phyloP scores from a whole-genome alignment of 2,113 vertebrate genomes.

The Trinectes maculatus region DNA sequence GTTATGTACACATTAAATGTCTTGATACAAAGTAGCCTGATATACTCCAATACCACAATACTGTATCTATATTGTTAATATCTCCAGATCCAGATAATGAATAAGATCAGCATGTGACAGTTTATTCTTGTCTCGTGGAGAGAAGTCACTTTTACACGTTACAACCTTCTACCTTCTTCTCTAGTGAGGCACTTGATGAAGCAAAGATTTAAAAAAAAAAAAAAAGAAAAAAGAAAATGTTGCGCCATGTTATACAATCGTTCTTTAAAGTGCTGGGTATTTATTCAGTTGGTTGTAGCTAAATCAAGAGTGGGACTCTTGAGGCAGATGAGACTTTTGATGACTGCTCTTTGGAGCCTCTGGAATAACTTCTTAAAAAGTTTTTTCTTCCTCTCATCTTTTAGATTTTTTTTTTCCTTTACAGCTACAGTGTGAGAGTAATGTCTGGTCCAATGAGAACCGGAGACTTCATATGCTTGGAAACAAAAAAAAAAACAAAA shows the following conservation, averaged over 20 bases:
- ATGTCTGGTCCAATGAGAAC: slow-evolving; percentile 8
- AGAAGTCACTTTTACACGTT: slow-evolving; percentile 11
- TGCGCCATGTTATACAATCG: too few relatives aligned
- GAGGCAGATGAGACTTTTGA: neutral
- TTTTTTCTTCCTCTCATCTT: neutral
- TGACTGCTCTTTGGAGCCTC: slow-evolving; percentile 11
- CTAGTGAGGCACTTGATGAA: neutral
- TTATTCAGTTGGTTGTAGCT: neutral
- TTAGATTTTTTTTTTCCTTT: neutral
- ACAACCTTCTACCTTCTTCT: neutral
- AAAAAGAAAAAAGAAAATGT: too few relatives aligned
- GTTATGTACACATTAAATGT: too few relatives aligned
- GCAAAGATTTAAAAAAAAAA: slow-evolving; percentile 14
- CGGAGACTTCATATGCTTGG: slow-evolving; percentile 9
- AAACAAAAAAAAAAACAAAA: too few relatives aligned
- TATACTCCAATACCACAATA: neutral
- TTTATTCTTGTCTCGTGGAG: neutral
- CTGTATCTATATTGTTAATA: neutral
- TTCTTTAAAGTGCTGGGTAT: neutral
- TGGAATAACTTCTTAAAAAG: too few relatives aligned
- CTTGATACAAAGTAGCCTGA: too few relatives aligned
- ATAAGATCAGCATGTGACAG: neutral
- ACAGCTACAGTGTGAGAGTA: slow-evolving; percentile 1
- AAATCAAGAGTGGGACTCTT: neutral
- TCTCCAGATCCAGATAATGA: too few relatives aligned